Conservation (phyloP, 2,113 vertebrate genomes). For the Callochromis pleurospilus region DNA sequence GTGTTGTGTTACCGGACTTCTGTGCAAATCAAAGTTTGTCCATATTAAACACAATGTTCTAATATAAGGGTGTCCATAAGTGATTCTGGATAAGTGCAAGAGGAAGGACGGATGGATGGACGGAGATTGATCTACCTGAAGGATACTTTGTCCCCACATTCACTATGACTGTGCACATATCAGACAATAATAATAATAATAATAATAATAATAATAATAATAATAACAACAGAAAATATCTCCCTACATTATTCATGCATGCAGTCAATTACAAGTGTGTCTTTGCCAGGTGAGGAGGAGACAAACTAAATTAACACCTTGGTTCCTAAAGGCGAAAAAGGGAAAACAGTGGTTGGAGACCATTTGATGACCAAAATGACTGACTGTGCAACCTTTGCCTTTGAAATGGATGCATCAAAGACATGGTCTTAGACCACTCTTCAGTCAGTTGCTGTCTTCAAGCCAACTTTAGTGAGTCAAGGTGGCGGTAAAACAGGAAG, state of each 20-base stretch:
- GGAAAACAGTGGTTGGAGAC: neutral
- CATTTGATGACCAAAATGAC: neutral
- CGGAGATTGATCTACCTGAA: neutral
- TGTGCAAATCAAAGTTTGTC: neutral
- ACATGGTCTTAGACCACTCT: neutral
- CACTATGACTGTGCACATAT: neutral
- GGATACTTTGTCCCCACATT: neutral
- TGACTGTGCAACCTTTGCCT: neutral
- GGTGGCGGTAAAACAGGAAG: neutral
- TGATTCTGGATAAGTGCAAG: neutral
- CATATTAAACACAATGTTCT: neutral
- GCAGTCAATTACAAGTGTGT: neutral
- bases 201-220: neutral
- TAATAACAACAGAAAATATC: neutral
- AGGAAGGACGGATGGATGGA: neutral
- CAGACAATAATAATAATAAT: neutral
- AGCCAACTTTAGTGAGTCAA: neutral
- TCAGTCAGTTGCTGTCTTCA: neutral
- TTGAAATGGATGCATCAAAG: neutral
- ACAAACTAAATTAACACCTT: neutral
- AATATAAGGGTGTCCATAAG: neutral
- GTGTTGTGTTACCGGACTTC: neutral
- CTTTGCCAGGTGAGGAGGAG: neutral
- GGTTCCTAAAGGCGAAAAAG: neutral
- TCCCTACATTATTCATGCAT: neutral